Evolutionary conservation across 2,797 vertebrate genomes (phyloP), one percentile per base, ranked within the genome.

Genomic region (Hyperoplus immaculatus): DNA sequence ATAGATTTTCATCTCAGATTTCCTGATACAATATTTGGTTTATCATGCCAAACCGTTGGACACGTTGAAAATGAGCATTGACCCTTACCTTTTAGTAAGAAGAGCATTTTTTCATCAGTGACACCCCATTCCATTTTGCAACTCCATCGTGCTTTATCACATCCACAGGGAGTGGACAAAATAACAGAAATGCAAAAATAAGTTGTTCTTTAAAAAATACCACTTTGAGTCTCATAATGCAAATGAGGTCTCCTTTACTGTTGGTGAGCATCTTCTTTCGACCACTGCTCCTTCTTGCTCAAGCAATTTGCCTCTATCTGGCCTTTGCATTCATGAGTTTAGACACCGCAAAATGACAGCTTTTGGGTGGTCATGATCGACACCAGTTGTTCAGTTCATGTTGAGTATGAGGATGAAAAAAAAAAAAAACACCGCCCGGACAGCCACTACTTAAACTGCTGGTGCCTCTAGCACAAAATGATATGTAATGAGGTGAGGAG

Each of bases 71-170:
- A 88, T 14, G 4, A 81, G 67, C 80, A 68, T 69, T 90, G 70
- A 89, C 73, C 87, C 70, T 78, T 85, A 91, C 79, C 51, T 71
- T 73, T 39, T 10, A 61, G 74, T 81, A 50, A 80, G 86, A 86
- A 15, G 74, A 88, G 78, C 61, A 21, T 80, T 89, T 89, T 89
- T 89, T 92, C 78, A 59, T 84, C 77, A 43, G 63, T 87, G 82
- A 93, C 0, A 64, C 74, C 18, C 4, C 41, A 0, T 83, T 88
- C 72, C 83, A 83, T 18, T 67, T 71, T 16, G 21, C 45, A 78
- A 65, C 78, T 75, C 29, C 29, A 38, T 59, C 0, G 11, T 64
- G 18, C 46, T 63, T 69, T 21, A 71, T 63, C 54, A 71, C 14
- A 38, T 69, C 13, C 51, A 42, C 9, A 60, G 15, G 12, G 8